Conservation (phyloP, 2,113 vertebrate species). For the Parus major region DNA sequence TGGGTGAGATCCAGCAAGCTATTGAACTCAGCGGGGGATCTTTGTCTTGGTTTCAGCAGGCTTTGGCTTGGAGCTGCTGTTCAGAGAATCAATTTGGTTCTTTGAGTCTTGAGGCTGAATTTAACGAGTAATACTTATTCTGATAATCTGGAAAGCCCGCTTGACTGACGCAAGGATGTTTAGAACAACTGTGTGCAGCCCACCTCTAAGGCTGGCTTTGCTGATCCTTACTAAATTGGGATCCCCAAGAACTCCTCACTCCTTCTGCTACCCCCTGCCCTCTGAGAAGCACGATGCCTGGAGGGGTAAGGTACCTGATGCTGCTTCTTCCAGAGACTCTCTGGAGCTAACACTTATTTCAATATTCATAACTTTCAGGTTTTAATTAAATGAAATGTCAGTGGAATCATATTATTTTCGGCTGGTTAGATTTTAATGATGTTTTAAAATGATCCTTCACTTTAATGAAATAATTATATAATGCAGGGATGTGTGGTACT, state of each 20-base stretch:
- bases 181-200: neutral
- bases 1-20: conserved; percentile 31
- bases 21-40: neutral
- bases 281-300: accelerated
- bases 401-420: conserved; percentile 35
- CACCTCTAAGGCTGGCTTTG: accelerated
- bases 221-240: neutral
- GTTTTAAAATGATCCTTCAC: conserved; percentile 32
- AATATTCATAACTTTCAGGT: neutral
- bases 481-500: neutral
- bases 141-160: neutral
- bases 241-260: neutral
- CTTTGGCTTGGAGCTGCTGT: neutral
- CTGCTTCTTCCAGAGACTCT: neutral
- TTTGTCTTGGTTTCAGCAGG: neutral
- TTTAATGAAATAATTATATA: conserved; percentile 31
- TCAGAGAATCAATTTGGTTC: conserved; percentile 13
- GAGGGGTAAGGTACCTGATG: neutral
- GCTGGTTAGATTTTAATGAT: conserved; percentile 39
- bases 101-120: neutral
- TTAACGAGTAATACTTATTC: neutral
- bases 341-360: neutral
- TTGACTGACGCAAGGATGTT: neutral
- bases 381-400: conserved; percentile 52
- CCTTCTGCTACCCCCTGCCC: neutral